Conservation (phyloP, 2,113 vertebrate genomes). For the Bufo bufo region DNA sequence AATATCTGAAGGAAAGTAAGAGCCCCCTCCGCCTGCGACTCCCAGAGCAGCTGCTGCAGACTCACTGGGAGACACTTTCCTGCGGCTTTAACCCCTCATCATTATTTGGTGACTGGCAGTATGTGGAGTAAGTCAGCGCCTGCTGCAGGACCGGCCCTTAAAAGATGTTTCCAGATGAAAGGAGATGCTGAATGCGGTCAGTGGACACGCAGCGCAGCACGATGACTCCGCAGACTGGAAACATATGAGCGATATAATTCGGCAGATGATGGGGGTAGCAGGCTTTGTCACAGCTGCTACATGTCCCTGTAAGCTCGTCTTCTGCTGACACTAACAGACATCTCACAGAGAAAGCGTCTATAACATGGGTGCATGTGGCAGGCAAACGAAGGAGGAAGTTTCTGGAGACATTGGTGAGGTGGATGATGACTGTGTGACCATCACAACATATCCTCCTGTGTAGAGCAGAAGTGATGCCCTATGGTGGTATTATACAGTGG, state of each 20-base stretch:
- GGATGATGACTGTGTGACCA: neutral
- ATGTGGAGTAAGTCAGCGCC: neutral
- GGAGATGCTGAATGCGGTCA: slow-evolving; percentile 6
- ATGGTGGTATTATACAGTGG: too few species aligned
- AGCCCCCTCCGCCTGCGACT: neutral
- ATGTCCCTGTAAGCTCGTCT: neutral
- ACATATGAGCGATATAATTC: neutral
- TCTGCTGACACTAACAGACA: neutral
- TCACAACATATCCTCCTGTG: too few species aligned
- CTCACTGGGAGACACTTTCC: neutral
- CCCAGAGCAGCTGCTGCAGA: neutral
- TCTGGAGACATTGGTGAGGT: neutral
- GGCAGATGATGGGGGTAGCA: neutral
- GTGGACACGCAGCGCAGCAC: neutral
- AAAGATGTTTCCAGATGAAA: neutral
- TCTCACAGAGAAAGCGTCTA: neutral
- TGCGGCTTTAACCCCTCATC: neutral
- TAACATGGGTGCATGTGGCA: neutral
- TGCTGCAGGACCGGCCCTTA: neutral
- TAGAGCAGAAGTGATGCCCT: too few species aligned
- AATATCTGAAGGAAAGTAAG: neutral
- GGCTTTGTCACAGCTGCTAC: neutral
- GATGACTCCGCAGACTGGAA: neutral
- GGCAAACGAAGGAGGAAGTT: neutral
- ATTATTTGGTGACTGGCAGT: neutral